Evolutionary conservation across 2,113 vertebrate species (phyloP).

Genomic region (Sminthopsis crassicaudata): DNA sequence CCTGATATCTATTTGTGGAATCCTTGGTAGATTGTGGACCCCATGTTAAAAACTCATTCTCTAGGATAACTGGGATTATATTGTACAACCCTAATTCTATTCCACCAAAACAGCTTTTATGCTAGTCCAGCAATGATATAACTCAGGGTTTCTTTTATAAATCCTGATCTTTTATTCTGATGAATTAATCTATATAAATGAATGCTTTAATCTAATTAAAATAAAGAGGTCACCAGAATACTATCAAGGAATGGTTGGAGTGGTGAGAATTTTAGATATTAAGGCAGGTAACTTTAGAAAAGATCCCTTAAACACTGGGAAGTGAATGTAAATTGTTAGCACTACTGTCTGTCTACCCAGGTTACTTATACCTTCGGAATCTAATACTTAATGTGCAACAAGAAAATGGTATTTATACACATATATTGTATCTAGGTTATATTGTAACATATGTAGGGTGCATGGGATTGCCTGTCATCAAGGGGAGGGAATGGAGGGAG

Average conservation of each 20-base stretch:
- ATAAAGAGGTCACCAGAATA: background rate
- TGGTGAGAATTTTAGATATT: background rate
- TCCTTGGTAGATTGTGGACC: background rate
- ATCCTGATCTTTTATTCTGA: conserved; percentile 33
- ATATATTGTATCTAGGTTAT: no score
- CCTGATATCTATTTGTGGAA: background rate
- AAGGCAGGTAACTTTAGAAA: background rate
- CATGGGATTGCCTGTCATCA: no score
- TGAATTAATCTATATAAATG: conserved; percentile 1
- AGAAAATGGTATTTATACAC: no score
- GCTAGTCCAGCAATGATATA: background rate
- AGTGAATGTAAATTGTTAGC: no score
- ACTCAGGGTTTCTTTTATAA: background rate
- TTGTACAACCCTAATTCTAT: background rate
- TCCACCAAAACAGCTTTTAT: background rate
- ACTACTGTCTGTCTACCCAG: no score
- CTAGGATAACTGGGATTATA: background rate
- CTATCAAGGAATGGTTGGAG: conserved; percentile 12
- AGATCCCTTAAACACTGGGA: no score
- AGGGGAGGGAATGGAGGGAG: no score
- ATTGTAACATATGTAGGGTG: no score
- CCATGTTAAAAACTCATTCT: background rate
- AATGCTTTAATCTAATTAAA: conserved; percentile 35
- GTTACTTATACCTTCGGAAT: no score
- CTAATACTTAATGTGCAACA: no score